Evolutionary conservation across 2,113 vertebrate genomes (phyloP).

Genomic region (Bubo bubo): DNA sequence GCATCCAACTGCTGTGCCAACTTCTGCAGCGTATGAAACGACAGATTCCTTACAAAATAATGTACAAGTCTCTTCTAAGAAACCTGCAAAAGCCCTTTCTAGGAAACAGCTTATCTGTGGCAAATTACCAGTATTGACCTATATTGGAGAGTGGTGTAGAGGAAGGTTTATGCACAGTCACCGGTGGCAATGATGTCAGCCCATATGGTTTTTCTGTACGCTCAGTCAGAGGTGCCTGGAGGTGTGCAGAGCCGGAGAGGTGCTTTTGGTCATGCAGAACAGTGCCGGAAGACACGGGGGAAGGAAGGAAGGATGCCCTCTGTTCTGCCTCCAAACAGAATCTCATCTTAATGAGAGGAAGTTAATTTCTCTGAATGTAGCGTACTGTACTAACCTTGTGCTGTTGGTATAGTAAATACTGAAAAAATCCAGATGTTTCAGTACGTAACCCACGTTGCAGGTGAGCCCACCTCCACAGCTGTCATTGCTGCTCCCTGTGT

Average conservation of each 20-base stretch:
- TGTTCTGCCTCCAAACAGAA: neutral
- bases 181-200: neutral
- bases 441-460: neutral
- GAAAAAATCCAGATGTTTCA: neutral
- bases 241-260: neutral
- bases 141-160: neutral
- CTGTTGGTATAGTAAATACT: neutral
- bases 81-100: neutral
- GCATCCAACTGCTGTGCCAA: neutral
- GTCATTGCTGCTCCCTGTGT: neutral
- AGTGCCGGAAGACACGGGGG: rapidly evolving
- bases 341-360: neutral
- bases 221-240: neutral
- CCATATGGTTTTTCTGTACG: neutral
- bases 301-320: neutral
- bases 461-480: neutral
- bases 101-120: neutral
- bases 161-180: neutral
- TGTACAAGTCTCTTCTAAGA: neutral
- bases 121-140: neutral
- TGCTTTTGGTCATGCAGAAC: neutral
- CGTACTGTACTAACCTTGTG: neutral
- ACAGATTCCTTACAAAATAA: neutral
- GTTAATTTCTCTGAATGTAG: rapidly evolving
- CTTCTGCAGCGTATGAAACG: neutral